Evolutionary conservation across 2,888 invertebrate genomes (phyloP), one percentile per base, ranked within the genome.

Genomic region (Carcina quercana): DNA sequence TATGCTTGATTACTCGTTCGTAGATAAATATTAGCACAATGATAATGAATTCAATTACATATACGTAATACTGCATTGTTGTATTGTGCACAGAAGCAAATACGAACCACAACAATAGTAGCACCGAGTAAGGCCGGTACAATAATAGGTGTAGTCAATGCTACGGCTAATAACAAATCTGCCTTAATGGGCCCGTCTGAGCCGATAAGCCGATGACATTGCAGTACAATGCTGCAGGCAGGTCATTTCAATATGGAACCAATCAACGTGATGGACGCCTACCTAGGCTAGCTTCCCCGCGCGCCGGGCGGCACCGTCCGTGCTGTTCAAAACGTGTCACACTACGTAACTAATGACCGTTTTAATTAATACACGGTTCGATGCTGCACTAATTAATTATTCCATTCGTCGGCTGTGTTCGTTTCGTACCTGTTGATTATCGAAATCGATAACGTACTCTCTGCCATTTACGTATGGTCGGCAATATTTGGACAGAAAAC

Each of bases 191-290:
- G 50, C 44, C 49, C 43, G 46, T 55, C 51, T 53, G 48, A 39
- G 36, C 45, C 42, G 42, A 60, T 59, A 60, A 58, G 47, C 53
- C 40, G 32, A 49, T 43, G 44, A 62, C 65, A 66, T 59, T 55
- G 50, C 54, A 51, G 45, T 28, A 40, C 42, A 42, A 37, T 29
- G 32, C 27, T 20, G 11, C n/a, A n/a, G 25, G 24, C 49, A 44
- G 59, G 59, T 60, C 58, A 58, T 60, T 71, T 62, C 70, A 69
- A 72, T 71, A 64, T 66, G 62, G 63, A 69, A 59, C 67, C 74
- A 75, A 79, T 78, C 71, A 69, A 56, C 50, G 39, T 62, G 70
- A 75, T 70, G 67, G 60, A 70, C 53, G 5, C 57, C 47, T 38
- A 39, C 53, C 38, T 43, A 51, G 30, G n/a, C n/a, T n/a, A n/a